Conservation (phyloP, 2,113 vertebrate species). For the Caranx melampygus region DNA sequence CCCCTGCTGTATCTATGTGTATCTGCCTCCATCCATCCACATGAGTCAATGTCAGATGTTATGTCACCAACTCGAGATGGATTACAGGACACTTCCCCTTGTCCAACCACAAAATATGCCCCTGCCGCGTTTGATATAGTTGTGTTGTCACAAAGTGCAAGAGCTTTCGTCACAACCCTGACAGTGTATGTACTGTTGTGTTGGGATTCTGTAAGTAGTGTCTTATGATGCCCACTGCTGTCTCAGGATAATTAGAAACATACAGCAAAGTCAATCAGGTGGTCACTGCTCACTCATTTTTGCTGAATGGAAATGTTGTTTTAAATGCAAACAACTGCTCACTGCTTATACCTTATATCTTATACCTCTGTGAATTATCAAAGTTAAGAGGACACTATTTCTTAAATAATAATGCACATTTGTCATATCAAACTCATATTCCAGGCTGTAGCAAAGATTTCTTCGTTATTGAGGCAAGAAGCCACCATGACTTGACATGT, state of each 20-base stretch:
- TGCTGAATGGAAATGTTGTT: slow-evolving; percentile 13
- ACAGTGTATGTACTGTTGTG: background rate
- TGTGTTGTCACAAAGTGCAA: background rate
- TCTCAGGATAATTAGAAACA: slow-evolving; percentile 44
- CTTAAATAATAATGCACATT: background rate
- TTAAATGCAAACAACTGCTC: background rate
- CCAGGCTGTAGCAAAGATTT: background rate
- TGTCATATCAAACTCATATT: background rate
- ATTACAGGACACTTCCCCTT: background rate
- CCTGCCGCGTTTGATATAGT: background rate
- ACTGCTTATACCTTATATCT: background rate
- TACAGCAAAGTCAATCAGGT: slow-evolving; percentile 16
- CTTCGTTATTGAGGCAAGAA: background rate
- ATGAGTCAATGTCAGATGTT: background rate
- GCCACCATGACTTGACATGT: background rate
- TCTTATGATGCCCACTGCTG: slow-evolving; percentile 44
- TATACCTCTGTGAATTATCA: background rate
- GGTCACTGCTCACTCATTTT: slow-evolving; percentile 35
- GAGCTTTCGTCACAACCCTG: background rate
- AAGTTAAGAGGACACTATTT: background rate
- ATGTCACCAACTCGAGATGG: background rate
- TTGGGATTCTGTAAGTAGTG: slow-evolving; percentile 30
- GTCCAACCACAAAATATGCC: background rate
- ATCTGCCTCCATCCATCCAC: background rate
- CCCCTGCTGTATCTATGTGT: background rate